Conservation (phyloP, 2,797 vertebrate species). For the Aeoliscus strigatus region DNA sequence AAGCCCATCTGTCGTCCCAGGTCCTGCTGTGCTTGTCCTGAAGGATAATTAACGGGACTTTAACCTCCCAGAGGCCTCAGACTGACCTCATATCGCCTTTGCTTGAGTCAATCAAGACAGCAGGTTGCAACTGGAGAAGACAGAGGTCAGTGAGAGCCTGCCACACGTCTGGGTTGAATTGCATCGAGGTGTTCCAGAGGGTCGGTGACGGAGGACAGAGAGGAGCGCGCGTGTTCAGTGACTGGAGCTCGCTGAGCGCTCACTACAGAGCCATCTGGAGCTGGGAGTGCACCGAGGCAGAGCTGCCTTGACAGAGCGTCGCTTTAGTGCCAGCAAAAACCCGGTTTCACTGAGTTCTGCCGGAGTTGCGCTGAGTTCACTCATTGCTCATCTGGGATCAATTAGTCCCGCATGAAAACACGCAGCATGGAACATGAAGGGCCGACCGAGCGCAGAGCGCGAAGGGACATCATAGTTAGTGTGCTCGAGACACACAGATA, state of each 20-base stretch:
- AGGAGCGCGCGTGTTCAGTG: conserved; percentile 47
- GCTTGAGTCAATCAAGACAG: conserved; percentile 22
- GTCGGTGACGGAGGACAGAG: conserved; percentile 44
- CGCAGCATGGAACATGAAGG: conserved; percentile 34
- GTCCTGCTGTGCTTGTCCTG: conserved; percentile 2
- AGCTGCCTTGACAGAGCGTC: conserved; percentile 58
- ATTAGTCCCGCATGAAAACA: conserved; percentile 66
- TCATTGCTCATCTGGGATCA: conserved; percentile 67
- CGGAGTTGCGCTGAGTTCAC: conserved; percentile 59
- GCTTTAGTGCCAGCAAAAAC: conserved; percentile 66
- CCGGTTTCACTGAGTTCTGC: conserved; percentile 63
- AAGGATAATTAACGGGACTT: conserved; percentile 14
- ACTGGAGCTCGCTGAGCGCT: conserved; percentile 39
- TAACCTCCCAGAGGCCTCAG: conserved; percentile 16
- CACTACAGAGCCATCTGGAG: conserved; percentile 61
- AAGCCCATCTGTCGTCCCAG: neutral
- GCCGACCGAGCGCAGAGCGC: conserved; percentile 26
- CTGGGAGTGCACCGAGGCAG: conserved; percentile 50
- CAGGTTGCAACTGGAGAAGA: conserved; percentile 9
- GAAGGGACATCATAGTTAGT: conserved; percentile 43
- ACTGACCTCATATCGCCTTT: conserved; percentile 33
- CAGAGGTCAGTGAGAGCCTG: conserved; percentile 22
- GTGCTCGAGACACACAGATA: conserved; percentile 49
- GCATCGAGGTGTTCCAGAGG: conserved; percentile 34
- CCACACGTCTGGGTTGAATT: conserved; percentile 18